Conservation (phyloP, 2,113 vertebrate genomes). For the Carlito syrichta region DNA sequence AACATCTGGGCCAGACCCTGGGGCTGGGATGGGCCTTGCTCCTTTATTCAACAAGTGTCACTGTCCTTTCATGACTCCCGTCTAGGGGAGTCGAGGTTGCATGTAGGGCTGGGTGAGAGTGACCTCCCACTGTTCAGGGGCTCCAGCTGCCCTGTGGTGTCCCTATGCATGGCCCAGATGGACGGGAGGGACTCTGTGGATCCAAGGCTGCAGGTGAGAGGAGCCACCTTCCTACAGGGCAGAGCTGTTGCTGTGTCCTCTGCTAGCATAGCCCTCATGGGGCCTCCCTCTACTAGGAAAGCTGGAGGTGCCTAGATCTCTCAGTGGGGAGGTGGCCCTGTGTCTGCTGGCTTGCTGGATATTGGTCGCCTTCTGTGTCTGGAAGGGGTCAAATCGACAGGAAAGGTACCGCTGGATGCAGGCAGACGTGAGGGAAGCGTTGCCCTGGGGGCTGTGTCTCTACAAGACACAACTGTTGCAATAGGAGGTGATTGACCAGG, state of each 20-base stretch:
- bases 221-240: neutral
- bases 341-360: constrained; percentile 94
- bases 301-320: constrained; percentile 81
- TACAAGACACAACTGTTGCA: too few species aligned
- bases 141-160: neutral
- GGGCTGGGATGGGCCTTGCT: too few species aligned
- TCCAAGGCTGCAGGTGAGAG: neutral
- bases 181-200: neutral
- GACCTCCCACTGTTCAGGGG: too few species aligned
- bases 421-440: neutral
- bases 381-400: constrained; percentile 97
- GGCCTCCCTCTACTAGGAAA: constrained; percentile 40
- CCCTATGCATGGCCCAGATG: too few species aligned
- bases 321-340: constrained; percentile 94
- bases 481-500: too few species aligned
- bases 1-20: neutral
- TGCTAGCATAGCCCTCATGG: neutral
- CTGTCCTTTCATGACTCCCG: neutral
- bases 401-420: constrained; percentile 87
- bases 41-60: neutral
- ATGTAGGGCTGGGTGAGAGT: too few species aligned
- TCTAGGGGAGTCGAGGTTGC: too few species aligned
- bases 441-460: neutral
- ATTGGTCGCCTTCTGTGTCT: constrained; percentile 97
- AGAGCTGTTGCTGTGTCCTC: neutral